Percentiles rank a stretch among this genome's conserved stretches.
These are phyloP conservation scores for Cinclus mexicanus DNA, from an alignment of 2,113 vertebrate species.

Conservation along the genomic window DNA sequence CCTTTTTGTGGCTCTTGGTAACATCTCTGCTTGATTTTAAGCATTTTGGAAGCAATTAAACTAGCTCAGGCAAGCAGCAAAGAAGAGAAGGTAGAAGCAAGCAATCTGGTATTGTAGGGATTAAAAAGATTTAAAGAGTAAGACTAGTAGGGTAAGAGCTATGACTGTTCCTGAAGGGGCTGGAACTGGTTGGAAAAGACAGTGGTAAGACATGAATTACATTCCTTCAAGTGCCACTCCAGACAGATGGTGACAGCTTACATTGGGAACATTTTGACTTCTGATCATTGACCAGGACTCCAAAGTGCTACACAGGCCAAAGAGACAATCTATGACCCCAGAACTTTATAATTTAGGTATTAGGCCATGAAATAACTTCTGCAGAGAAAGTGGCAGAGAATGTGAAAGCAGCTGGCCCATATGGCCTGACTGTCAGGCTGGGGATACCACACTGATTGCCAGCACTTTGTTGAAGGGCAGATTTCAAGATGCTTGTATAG, in stretches of 20 bases:
- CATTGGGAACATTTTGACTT: neutral
- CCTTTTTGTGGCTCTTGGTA: neutral
- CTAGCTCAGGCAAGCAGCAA: neutral
- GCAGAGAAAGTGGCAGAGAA: neutral
- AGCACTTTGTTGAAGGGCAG: neutral
- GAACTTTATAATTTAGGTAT: neutral
- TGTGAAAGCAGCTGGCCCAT: neutral
- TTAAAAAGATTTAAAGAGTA: neutral
- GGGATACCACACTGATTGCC: neutral
- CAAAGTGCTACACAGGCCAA: neutral
- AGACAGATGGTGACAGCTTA: neutral
- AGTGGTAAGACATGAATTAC: neutral
- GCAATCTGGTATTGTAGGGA: neutral
- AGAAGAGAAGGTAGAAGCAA: neutral
- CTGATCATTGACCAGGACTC: constrained; percentile 1
- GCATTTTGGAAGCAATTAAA: neutral
- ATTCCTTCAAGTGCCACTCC: constrained; percentile 13
- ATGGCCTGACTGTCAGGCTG: fast-evolving
- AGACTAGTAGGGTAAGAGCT: neutral
- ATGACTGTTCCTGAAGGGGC: neutral
- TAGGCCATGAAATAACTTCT: neutral
- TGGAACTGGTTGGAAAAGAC: neutral
- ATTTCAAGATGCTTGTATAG: neutral
- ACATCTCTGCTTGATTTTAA: neutral
- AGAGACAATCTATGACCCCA: neutral